These are phyloP conservation scores for Macroramphosus scolopax DNA, from an alignment of 2,797 vertebrate genomes.

Conservation along the genomic window DNA sequence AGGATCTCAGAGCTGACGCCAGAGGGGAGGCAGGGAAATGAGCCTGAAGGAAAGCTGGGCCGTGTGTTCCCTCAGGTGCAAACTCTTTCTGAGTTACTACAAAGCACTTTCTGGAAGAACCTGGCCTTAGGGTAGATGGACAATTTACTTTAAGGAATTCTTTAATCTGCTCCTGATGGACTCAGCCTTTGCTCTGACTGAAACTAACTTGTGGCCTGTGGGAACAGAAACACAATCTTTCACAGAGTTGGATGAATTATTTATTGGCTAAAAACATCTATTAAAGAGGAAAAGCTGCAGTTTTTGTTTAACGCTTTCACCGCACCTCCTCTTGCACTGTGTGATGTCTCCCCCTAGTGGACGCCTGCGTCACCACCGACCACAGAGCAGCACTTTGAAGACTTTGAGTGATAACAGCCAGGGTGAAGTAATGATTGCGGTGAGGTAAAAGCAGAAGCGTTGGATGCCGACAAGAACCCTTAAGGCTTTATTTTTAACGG, in stretches of 20 bases:
- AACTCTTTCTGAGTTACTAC: conserved; percentile 16
- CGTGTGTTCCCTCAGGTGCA: conserved; percentile 38
- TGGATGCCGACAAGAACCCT: too few relatives aligned
- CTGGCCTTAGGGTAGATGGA: not conserved
- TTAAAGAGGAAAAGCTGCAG: not conserved
- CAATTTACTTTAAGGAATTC: too few relatives aligned
- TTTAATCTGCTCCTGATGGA: too few relatives aligned
- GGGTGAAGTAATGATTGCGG: too few relatives aligned
- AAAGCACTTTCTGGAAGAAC: conserved; percentile 16
- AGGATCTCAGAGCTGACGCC: conserved; percentile 16
- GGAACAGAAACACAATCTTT: not conserved
- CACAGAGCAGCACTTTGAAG: too few relatives aligned
- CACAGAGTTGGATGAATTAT: not conserved
- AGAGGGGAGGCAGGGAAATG: conserved; percentile 4
- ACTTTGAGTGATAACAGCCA: too few relatives aligned
- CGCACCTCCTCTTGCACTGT: conserved; percentile 38
- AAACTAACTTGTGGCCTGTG: not conserved
- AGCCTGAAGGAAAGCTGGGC: too few relatives aligned
- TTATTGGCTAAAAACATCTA: not conserved
- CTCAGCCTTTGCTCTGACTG: conserved; percentile 3
- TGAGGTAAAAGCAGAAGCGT: too few relatives aligned
- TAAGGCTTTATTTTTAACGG: too few relatives aligned
- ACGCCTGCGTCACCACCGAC: too few relatives aligned
- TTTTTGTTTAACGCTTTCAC: not conserved
- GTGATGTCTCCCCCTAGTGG: conserved; percentile 65